phyloP scores from a whole-genome alignment of 2,797 vertebrate genomes.

The Cyprinodon diabolis region DNA sequence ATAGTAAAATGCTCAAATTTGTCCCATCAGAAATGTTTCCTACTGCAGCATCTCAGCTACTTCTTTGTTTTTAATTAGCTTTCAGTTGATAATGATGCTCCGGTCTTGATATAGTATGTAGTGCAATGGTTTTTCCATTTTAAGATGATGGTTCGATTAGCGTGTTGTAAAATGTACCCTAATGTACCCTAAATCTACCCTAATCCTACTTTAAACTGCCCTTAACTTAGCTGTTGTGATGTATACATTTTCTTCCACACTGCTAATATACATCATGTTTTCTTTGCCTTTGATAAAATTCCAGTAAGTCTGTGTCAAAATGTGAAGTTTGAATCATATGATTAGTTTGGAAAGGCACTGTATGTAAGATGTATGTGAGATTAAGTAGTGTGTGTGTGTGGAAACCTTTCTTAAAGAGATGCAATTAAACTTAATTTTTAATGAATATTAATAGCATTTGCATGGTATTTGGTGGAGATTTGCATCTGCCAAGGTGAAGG shows the following conservation, averaged over 20 bases:
- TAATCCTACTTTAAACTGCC: neutral
- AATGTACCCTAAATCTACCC: neutral
- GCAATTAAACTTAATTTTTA: conserved; percentile 87
- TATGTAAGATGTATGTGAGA: conserved; percentile 18
- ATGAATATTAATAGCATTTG: conserved; percentile 88
- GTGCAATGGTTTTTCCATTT: neutral
- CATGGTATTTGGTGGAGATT: conserved; percentile 81
- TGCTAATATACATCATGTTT: neutral
- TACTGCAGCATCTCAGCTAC: too few species aligned
- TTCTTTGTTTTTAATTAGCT: too few species aligned
- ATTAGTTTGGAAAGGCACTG: too few species aligned
- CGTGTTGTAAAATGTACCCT: neutral
- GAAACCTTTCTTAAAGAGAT: conserved; percentile 70
- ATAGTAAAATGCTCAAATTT: too few species aligned
- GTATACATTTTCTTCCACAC: neutral
- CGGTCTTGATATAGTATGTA: neutral
- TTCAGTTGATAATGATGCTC: neutral
- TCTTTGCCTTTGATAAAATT: neutral
- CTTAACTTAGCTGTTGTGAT: neutral
- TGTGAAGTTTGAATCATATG: too few species aligned
- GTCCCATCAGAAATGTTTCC: too few species aligned
- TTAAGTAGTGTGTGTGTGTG: conserved; percentile 20
- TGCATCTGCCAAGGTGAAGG: conserved; percentile 78
- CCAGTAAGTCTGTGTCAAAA: neutral
- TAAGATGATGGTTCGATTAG: neutral